Conservation (phyloP, 2,113 vertebrate species). For the Leptodactylus fuscus region DNA sequence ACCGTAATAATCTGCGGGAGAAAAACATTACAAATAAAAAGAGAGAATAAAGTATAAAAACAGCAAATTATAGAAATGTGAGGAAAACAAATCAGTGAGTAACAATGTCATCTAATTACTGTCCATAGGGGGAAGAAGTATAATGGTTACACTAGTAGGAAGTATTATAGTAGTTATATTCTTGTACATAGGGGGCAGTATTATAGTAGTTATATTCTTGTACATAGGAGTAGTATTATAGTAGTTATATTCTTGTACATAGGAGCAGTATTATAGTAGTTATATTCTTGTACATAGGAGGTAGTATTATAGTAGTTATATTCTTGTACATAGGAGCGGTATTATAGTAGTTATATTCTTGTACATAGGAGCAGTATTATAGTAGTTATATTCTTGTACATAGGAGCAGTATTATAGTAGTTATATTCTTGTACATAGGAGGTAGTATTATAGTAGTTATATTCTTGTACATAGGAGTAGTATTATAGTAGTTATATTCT, state of each 20-base stretch:
- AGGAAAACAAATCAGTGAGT: too few relatives aligned
- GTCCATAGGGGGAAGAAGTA: neutral
- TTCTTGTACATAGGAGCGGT: neutral
- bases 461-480: neutral
- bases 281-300: neutral
- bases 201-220: conserved; percentile 14
- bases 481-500: conserved; percentile 7
- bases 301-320: neutral
- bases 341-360: conserved; percentile 54
- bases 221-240: neutral
- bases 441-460: neutral
- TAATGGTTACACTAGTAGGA: neutral
- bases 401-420: neutral
- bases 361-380: conserved; percentile 3
- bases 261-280: neutral
- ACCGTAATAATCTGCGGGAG: too few relatives aligned
- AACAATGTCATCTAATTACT: too few relatives aligned
- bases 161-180: conserved; percentile 7
- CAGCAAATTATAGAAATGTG: too few relatives aligned
- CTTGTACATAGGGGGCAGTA: conserved; percentile 3
- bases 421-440: conserved; percentile 4
- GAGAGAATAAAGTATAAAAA: too few relatives aligned
- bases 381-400: conserved; percentile 8
- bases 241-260: too few relatives aligned
- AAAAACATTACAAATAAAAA: too few relatives aligned